Evolutionary conservation across 2,113 vertebrate genomes (phyloP).

Genomic region (Pachypanchax playfairii): DNA sequence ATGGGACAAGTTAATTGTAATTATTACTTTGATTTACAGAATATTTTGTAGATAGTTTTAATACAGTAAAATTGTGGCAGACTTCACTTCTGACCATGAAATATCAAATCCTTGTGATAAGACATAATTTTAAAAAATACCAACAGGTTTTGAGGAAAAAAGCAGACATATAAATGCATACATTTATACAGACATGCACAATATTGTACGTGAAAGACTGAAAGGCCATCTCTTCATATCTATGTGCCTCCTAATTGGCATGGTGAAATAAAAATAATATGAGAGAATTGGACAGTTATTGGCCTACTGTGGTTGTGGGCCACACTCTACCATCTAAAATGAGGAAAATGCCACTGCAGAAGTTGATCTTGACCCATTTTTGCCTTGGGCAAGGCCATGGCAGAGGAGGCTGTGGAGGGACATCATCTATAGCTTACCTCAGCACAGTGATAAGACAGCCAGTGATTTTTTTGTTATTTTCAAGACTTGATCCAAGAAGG

Average conservation of each 20-base stretch:
- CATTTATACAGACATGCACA: too few species aligned
- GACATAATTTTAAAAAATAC: too few species aligned
- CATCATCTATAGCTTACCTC: slow-evolving; percentile 20
- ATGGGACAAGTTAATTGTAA: neutral
- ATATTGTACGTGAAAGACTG: neutral
- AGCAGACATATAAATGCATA: neutral
- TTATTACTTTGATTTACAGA: neutral
- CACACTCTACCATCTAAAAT: slow-evolving; percentile 27
- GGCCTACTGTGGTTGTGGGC: neutral
- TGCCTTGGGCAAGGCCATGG: slow-evolving; percentile 38
- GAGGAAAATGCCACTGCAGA: slow-evolving; percentile 38
- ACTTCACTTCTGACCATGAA: neutral
- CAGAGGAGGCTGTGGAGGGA: slow-evolving; percentile 26
- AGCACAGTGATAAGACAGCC: slow-evolving; percentile 24
- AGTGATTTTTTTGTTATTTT: slow-evolving; percentile 37
- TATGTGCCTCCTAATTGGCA: neutral
- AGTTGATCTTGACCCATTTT: slow-evolving; percentile 39
- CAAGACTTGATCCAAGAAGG: slow-evolving; percentile 22
- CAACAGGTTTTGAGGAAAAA: neutral
- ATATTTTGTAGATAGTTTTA: too few species aligned
- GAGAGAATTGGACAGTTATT: slow-evolving; percentile 8
- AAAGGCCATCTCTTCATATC: too few species aligned
- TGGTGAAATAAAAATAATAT: slow-evolving; percentile 13
- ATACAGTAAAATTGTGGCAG: too few species aligned
- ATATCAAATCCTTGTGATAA: too few species aligned